Evolutionary conservation across 2,797 vertebrate genomes (phyloP).

Genomic region (Molossus alvarezi): DNA sequence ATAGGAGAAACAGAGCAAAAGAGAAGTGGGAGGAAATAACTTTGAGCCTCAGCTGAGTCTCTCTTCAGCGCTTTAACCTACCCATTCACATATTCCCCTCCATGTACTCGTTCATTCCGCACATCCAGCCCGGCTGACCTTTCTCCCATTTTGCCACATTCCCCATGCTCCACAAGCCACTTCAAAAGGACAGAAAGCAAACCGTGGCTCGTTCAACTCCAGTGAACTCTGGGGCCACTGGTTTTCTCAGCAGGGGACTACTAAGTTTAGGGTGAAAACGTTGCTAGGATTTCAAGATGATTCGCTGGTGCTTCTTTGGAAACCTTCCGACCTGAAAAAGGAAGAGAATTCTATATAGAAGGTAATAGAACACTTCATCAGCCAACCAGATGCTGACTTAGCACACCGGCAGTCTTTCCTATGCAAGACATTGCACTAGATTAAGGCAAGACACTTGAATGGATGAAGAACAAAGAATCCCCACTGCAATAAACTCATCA

Average conservation of each 20-base stretch:
- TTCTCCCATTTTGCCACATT: neutral
- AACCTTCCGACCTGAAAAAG: neutral
- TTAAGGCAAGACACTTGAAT: neutral
- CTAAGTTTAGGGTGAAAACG: neutral
- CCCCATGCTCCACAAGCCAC: neutral
- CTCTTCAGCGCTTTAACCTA: neutral
- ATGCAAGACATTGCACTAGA: neutral
- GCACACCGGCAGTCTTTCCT: neutral
- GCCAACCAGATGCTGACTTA: neutral
- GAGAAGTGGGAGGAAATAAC: neutral
- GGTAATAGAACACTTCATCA: neutral
- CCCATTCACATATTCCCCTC: neutral
- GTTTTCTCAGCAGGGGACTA: neutral
- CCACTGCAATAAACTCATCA: slow-evolving; percentile 2
- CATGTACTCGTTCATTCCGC: neutral
- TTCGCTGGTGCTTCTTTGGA: neutral
- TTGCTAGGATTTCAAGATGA: neutral
- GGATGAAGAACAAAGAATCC: neutral
- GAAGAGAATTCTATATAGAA: neutral
- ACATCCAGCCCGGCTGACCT: neutral
- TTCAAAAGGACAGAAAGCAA: neutral
- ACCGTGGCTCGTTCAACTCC: neutral
- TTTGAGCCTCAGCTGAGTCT: accelerated
- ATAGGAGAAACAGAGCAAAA: neutral
- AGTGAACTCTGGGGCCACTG: neutral